Evolutionary conservation across 2,888 invertebrate genomes (phyloP), one percentile per base, ranked within the genome.

Genomic region (Lepidocyrtinus sp.): DNA sequence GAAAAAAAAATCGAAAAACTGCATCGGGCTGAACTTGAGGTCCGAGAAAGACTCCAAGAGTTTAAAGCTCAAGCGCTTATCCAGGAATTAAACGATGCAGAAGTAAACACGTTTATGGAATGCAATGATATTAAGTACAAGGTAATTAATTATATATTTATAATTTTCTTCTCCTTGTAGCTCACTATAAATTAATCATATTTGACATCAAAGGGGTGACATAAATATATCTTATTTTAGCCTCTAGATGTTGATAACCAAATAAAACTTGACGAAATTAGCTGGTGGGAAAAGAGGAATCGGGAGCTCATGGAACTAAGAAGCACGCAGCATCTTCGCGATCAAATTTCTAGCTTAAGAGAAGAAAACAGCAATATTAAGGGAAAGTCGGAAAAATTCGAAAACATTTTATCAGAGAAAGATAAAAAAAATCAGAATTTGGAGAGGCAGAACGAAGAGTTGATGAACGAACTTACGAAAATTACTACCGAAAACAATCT

Each of bases 51-150:
- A 36, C n/a, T n/a, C n/a, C n/a, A n/a, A n/a, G n/a, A n/a, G n/a
- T n/a, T n/a, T n/a, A n/a, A n/a, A n/a, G n/a, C n/a, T n/a, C n/a
- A n/a, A n/a, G n/a, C n/a, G n/a, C n/a, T n/a, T n/a, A n/a, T n/a
- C n/a, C n/a, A n/a, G n/a, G n/a, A n/a, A n/a, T n/a, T n/a, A n/a
- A 36, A 12, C 3, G 26, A 2, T 5, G 1, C 26, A 21, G 55
- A 72, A 46, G 17, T 25, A 63, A 5, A 9, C 22, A 5, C 61
- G 59, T 36, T 36, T 36, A n/a, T n/a, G n/a, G n/a, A n/a, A n/a
- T n/a, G n/a, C n/a, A n/a, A n/a, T n/a, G n/a, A 68, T n/a, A 67
- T 67, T 19, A 71, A 75, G 7, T 71, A 63, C 24, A 71, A 74
- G 74, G 65, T 67, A 59, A n/a, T n/a, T n/a, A n/a, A n/a, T n/a